phyloP scores from a whole-genome alignment of 1,140 invertebrate genomes.

The Musca domestica region DNA sequence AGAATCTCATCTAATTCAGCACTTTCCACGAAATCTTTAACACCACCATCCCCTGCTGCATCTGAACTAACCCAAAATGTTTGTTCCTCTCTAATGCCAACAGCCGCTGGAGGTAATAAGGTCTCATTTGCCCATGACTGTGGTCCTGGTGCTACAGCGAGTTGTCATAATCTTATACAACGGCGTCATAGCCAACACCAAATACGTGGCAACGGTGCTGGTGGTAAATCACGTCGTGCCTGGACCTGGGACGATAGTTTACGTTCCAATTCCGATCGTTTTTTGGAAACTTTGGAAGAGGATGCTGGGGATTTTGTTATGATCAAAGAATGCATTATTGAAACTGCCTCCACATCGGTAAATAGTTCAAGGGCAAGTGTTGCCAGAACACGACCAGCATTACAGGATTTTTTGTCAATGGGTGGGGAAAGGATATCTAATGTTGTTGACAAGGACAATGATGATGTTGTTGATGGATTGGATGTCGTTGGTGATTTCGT shows the following conservation, averaged over 20 bases:
- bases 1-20: neutral
- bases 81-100: neutral
- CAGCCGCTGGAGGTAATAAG: neutral
- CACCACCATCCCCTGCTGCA: neutral
- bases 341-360: slow-evolving; percentile 6
- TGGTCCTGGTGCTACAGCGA: neutral
- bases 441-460: neutral
- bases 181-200: slow-evolving; percentile 9
- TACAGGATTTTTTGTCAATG: slow-evolving; percentile 38
- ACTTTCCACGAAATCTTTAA: neutral
- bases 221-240: slow-evolving; percentile 29
- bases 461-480: neutral
- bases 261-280: slow-evolving; percentile 51
- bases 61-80: too few relatives aligned
- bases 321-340: neutral
- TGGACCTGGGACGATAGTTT: slow-evolving; percentile 54
- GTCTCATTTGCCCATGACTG: neutral
- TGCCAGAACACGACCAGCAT: slow-evolving; percentile 36
- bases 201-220: neutral
- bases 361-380: slow-evolving; percentile 11
- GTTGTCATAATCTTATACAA: neutral
- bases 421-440: neutral
- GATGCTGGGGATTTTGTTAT: slow-evolving; percentile 29
- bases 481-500: slow-evolving; percentile 14
- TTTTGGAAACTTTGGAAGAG: slow-evolving; percentile 51